Evolutionary conservation across 2,888 invertebrate genomes (phyloP), one percentile per base, ranked within the genome.

Genomic region (Drosophila crucigera): DNA sequence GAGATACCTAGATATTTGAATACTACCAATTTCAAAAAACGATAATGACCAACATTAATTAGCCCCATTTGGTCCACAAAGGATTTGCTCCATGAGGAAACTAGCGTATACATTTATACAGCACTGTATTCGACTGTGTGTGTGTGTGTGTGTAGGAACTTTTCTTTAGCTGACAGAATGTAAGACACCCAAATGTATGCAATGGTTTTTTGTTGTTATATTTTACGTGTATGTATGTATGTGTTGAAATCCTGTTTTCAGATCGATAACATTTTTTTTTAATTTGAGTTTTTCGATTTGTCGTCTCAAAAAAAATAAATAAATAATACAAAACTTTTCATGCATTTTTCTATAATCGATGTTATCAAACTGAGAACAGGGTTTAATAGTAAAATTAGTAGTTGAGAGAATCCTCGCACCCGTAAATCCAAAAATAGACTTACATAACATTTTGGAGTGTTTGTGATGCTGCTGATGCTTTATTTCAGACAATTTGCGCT

Each of bases 21-120:
- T 35, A 60, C 30, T 68, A 68, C 19, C 9, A 69, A 83, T 52
- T 61, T 84, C 63, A 19, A 56, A 73, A 74, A 76, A 63, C 69
- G 61, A 63, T 60, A 56, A 25, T 68, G 68, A 60, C 39, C 76
- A 69, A 80, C 56, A 52, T 55, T 41, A 1, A 62, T 41, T 47
- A 64, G 68, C 63, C 70, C 68, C 53, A 47, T 78, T 47, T 84
- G 84, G 84, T 88, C 84, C 84, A 73, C 85, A 68, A 66, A 11
- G 68, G 58, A 59, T 52, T 53, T 54, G 35, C 35, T 63, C 16
- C 47, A 47, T 54, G 33, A 49, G 35, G 61, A 67, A 66, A 77
- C 67, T 69, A 55, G 37, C 61, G 53, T 60, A 65, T 35, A 35
- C 43, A 52, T 68, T 30, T 37, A 47, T 68, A 50, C 50, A 56